A percentile compares a stretch with the other conserved stretches of the same genome.
Conservation (phyloP, 37 sponge, comb jelly and placozoan species). For the Spongia lamella region DNA sequence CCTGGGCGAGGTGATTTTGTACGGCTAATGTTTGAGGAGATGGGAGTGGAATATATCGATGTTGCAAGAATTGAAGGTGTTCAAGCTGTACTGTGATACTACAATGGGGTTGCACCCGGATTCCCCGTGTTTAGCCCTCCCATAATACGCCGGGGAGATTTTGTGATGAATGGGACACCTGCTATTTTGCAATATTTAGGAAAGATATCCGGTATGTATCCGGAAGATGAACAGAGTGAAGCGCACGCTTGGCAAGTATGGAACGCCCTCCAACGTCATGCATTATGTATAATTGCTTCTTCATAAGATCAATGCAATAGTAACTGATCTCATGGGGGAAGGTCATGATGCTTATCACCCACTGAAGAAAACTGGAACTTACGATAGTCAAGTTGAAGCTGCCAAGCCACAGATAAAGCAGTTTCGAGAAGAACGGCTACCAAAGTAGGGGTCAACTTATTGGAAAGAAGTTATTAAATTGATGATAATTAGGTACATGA, state of each 20-base stretch:
- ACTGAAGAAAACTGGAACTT: slow-evolving; percentile 28
- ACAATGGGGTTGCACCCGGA: slow-evolving; percentile 10
- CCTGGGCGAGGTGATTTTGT: slow-evolving; percentile 62
- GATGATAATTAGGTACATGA: slow-evolving; percentile 2
- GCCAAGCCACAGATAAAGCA: slow-evolving; percentile 20
- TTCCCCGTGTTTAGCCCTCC: slow-evolving; percentile 47
- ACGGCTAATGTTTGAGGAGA: slow-evolving; percentile 61
- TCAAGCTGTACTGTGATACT: slow-evolving; percentile 3
- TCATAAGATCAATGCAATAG: slow-evolving; percentile 31
- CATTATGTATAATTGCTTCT: too few species aligned
- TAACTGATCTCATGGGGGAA: slow-evolving; percentile 30
- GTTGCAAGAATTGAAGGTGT: slow-evolving; percentile 17
- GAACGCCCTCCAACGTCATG: neutral
- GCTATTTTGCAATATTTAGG: slow-evolving; percentile 54
- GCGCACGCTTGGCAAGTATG: slow-evolving; percentile 26
- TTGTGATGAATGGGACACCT: slow-evolving; percentile 28
- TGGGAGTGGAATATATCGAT: slow-evolving; percentile 40
- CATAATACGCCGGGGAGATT: slow-evolving; percentile 47
- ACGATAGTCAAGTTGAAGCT: slow-evolving; percentile 45
- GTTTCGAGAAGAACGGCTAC: slow-evolving; percentile 40
- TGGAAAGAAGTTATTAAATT: neutral
- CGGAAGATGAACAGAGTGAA: slow-evolving; percentile 34
- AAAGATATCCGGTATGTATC: slow-evolving; percentile 31
- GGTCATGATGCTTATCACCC: slow-evolving; percentile 51
- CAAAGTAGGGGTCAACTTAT: slow-evolving; percentile 30